Conservation (phyloP, 2,113 vertebrate genomes). For the Propithecus coquereli region DNA sequence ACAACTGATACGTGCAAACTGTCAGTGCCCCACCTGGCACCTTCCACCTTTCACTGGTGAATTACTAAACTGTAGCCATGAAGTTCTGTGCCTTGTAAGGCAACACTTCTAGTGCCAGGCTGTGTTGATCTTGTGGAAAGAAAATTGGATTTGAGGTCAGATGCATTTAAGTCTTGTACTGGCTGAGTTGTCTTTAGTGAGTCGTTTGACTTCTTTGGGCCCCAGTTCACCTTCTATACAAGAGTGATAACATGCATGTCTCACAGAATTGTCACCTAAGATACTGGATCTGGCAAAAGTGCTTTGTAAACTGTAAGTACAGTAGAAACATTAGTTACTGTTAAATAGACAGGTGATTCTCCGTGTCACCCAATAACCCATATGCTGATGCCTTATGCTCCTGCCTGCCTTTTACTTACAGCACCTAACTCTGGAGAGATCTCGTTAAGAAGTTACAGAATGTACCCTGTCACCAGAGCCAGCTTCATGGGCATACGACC, state of each 20-base stretch:
- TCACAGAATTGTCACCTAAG: not conserved
- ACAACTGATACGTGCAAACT: not conserved
- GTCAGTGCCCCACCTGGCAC: not conserved
- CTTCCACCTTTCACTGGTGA: not conserved
- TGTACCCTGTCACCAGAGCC: fast-evolving
- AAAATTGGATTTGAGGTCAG: not conserved
- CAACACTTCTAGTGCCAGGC: not conserved
- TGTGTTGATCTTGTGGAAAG: not conserved
- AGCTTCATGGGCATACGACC: fast-evolving
- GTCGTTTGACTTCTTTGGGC: not conserved
- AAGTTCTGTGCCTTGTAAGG: not conserved
- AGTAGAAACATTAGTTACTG: not conserved
- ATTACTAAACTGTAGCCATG: not conserved
- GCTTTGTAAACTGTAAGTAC: not conserved
- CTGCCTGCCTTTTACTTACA: not conserved
- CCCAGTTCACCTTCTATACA: not conserved
- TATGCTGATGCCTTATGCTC: not conserved
- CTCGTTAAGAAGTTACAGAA: not conserved
- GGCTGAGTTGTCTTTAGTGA: not conserved
- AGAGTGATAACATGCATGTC: not conserved
- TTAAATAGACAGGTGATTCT: not conserved
- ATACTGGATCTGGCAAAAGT: not conserved
- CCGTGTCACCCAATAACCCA: not conserved
- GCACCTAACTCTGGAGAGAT: not conserved
- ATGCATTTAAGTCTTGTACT: not conserved